Evolutionary conservation across 1,140 invertebrate genomes (phyloP).

Genomic region (Planococcus citri): DNA sequence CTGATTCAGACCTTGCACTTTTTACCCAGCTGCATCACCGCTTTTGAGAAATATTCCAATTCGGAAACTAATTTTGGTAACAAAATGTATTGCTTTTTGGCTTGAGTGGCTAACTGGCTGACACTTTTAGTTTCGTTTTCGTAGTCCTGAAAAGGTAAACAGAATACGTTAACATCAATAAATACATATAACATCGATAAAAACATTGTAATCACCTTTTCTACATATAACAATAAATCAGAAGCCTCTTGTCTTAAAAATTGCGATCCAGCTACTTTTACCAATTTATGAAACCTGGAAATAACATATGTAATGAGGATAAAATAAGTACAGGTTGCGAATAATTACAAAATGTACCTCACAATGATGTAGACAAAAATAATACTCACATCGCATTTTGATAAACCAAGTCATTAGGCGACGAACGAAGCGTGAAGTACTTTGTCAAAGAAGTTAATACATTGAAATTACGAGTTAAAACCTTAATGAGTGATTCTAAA

Average conservation of each 20-base stretch:
- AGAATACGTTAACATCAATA: too few species aligned
- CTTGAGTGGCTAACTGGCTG: constrained; percentile 24
- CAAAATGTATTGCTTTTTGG: constrained; percentile 27
- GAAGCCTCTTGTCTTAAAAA: constrained; percentile 26
- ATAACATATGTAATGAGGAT: not conserved
- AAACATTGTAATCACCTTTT: constrained; percentile 16
- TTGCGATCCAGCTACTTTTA: constrained; percentile 28
- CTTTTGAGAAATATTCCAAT: constrained; percentile 29
- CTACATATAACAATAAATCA: not conserved
- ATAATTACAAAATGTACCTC: not conserved
- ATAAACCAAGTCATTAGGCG: constrained; percentile 25
- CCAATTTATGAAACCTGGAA: constrained; percentile 28
- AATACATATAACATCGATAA: too few species aligned
- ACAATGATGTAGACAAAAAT: too few species aligned
- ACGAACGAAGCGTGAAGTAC: constrained; percentile 25
- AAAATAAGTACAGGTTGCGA: not conserved
- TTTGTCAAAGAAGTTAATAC: constrained; percentile 27
- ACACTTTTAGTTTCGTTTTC: constrained; percentile 24
- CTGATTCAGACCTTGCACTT: constrained; percentile 27
- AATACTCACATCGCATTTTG: constrained; percentile 26
- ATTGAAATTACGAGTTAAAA: constrained; percentile 24
- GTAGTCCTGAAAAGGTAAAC: constrained; percentile 31
- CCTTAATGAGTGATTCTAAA: constrained; percentile 26
- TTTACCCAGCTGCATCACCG: constrained; percentile 27
- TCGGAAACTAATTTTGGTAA: constrained; percentile 29